phyloP scores from a whole-genome alignment of 2,113 vertebrate species.

The Saguinus midas region DNA sequence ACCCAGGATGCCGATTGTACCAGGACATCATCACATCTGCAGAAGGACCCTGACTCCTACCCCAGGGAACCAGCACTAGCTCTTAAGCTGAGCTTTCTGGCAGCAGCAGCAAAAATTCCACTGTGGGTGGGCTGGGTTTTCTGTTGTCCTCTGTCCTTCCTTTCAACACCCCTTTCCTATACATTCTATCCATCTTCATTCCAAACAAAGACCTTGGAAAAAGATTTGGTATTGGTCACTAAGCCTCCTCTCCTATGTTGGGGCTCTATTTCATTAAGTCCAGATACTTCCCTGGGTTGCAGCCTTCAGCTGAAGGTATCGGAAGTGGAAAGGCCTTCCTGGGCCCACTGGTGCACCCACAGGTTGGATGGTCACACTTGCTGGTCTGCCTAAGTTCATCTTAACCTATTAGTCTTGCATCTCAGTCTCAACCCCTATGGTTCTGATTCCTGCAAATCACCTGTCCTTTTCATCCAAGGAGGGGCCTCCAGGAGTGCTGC shows the following conservation, averaged over 20 bases:
- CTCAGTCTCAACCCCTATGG: background rate
- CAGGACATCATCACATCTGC: background rate
- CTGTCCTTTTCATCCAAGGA: background rate
- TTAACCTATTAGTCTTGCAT: fast-evolving
- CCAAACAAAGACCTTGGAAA: background rate
- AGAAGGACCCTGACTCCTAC: fast-evolving
- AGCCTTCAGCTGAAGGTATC: background rate
- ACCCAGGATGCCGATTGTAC: background rate
- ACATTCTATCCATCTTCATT: background rate
- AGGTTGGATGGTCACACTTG: background rate
- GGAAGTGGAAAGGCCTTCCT: background rate
- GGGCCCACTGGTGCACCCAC: background rate
- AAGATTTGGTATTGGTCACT: background rate
- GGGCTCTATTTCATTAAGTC: background rate
- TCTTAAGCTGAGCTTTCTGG: background rate
- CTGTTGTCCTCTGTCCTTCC: background rate
- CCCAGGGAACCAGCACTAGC: background rate
- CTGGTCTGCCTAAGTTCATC: background rate
- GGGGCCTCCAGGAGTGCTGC: no score
- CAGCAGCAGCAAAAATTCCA: background rate
- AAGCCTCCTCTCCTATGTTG: background rate
- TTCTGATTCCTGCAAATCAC: background rate
- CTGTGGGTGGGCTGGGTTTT: background rate
- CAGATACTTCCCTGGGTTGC: background rate
- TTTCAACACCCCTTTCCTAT: background rate